A percentile compares a stretch with the other conserved stretches of the same genome.
phyloP scores from a whole-genome alignment of 2,113 vertebrate species.

The Baryphthengus martii region DNA sequence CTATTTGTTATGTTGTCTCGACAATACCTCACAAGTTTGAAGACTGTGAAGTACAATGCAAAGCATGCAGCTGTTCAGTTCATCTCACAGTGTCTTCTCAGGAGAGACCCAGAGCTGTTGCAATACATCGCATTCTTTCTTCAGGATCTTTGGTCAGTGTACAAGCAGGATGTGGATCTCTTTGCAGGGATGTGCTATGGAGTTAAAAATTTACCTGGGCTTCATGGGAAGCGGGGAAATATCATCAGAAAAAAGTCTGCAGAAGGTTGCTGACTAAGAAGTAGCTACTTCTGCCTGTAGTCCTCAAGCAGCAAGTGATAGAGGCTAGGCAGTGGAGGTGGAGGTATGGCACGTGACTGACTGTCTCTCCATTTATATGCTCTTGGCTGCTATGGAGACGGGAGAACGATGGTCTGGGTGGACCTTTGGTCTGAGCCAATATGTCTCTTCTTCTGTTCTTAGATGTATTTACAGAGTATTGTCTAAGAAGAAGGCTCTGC shows the following conservation, averaged over 20 bases:
- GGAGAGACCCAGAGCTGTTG: not conserved
- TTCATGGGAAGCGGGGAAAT: not conserved
- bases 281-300: not conserved
- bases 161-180: not conserved
- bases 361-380: not conserved
- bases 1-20: not conserved
- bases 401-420: not conserved
- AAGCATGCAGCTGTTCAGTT: not conserved
- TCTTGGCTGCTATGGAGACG: not conserved
- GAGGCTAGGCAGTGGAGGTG: not conserved
- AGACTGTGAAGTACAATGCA: not conserved
- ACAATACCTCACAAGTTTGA: not conserved
- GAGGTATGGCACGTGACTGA: not conserved
- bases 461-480: not conserved
- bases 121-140: not conserved
- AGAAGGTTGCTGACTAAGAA: not conserved
- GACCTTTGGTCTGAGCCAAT: not conserved
- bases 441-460: not conserved
- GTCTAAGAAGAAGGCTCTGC: not conserved
- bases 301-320: not conserved
- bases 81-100: not conserved
- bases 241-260: not conserved
- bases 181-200: not conserved
- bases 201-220: not conserved
- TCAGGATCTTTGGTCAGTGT: not conserved